Percentiles rank a stretch among this genome's conserved stretches.
These are phyloP conservation scores for Asteroscopus sphinx DNA, from an alignment of 2,888 invertebrate species.

Conservation along the genomic window DNA sequence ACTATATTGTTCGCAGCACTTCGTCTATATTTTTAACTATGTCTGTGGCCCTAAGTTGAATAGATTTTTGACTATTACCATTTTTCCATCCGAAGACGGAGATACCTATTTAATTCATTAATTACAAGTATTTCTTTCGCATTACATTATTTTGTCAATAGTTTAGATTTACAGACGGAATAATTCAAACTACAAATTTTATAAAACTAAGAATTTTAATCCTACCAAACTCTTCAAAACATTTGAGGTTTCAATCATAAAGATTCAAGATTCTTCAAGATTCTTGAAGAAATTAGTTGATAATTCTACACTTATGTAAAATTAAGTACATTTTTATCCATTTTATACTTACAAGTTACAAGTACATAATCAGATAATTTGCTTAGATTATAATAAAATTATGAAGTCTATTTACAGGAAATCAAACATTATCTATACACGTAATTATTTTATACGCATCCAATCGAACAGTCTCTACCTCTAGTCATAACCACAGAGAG, in stretches of 20 bases:
- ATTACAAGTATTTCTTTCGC: neutral
- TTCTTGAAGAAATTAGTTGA: slow-evolving; percentile 8
- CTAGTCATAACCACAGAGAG: neutral
- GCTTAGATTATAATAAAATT: neutral
- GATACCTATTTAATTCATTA: no score
- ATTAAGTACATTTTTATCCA: no score
- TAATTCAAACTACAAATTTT: neutral
- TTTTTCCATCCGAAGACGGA: no score
- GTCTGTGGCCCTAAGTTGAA: no score
- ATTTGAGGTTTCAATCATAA: neutral
- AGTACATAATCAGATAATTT: neutral
- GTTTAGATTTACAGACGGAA: neutral
- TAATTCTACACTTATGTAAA: neutral
- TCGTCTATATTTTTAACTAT: no score
- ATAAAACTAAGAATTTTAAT: neutral
- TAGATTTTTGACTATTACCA: no score
- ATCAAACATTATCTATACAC: slow-evolving; percentile 1
- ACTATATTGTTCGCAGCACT: no score
- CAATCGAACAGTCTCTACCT: slow-evolving; percentile 15
- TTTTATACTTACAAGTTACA: no score
- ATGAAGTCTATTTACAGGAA: neutral
- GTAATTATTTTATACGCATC: neutral
- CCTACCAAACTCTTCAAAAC: neutral
- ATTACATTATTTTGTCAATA: neutral
- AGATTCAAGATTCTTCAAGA: slow-evolving; percentile 12